Evolutionary conservation across 1,140 invertebrate genomes (phyloP), one percentile per base, ranked within the genome.

Genomic region (Ptiloglossa arizonensis): DNA sequence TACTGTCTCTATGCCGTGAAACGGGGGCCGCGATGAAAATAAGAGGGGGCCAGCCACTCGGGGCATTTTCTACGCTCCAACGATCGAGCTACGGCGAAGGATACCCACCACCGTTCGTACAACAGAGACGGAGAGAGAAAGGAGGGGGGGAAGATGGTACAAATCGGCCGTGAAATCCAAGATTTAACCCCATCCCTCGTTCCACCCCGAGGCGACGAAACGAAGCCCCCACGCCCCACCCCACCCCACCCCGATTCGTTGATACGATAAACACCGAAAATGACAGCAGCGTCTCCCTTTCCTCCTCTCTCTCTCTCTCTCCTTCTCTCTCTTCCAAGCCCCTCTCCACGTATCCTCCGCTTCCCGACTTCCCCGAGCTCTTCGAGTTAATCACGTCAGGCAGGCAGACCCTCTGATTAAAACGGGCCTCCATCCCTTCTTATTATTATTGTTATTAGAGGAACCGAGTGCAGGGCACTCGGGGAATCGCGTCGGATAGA

Each of bases 201-300:
- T 3, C 62, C 15, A 2, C 4, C 41, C 27, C n/a, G 48, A 56
- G 60, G 60, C 60, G 72, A 77, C 69, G 81, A 84, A 83, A 80
- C 27, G 57, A 79, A 76, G 66, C 13, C 29, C 66, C 79, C n/a
- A n/a, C n/a, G n/a, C n/a, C n/a, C n/a, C n/a, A n/a, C n/a, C n/a
- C n/a, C n/a, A n/a, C n/a, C n/a, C 69, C 76, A 66, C 71, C 50
- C 64, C 35, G 19, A 50, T 44, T 67, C 64, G 35, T 56, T 87
- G 86, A 87, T 87, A 87, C 80, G 87, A 87, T 87, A 87, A 87
- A 87, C 86, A 87, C 86, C 86, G 79, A 71, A 87, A 87, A 87
- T 87, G 87, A 87, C 87, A 87, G 81, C 64, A 41, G 38, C 50
- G 69, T 71, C 67, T 68, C 57, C 57, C 64, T 66, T 48, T 48